Conservation (phyloP, 2,888 invertebrate genomes). For the Nycteola revayana region DNA sequence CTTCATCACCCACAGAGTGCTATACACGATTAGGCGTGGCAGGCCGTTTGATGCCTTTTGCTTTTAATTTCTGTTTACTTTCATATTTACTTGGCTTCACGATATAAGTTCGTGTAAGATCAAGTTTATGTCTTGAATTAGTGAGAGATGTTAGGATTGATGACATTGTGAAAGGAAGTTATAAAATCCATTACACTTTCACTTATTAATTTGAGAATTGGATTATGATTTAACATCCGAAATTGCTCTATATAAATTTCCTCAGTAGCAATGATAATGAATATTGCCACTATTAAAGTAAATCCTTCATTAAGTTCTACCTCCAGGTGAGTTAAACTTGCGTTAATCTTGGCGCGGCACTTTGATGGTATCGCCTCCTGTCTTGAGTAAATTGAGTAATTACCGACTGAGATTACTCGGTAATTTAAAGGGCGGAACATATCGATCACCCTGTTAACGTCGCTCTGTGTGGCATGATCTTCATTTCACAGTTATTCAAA, state of each 20-base stretch:
- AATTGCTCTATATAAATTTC: no score
- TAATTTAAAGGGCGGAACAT: constrained; percentile 61
- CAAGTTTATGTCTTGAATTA: no score
- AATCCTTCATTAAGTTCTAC: constrained; percentile 41
- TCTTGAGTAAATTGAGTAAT: constrained; percentile 72
- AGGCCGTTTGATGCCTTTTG: constrained; percentile 16
- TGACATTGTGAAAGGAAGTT: no score
- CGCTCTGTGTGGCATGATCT: constrained; percentile 21
- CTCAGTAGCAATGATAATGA: constrained; percentile 13
- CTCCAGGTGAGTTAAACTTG: constrained; percentile 36
- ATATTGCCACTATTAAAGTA: constrained; percentile 21
- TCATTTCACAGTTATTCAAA: constrained; percentile 10
- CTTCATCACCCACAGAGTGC: constrained; percentile 49
- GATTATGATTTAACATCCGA: no score
- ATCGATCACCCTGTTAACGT: constrained; percentile 57
- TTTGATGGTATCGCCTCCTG: constrained; percentile 59
- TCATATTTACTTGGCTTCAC: background rate
- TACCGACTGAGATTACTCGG: constrained; percentile 65
- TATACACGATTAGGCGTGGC: constrained; percentile 37
- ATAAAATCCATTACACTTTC: no score
- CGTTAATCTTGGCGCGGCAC: constrained; percentile 51
- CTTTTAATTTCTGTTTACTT: constrained; percentile 11
- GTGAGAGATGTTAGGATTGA: no score
- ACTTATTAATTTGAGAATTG: no score
- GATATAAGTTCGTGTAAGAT: background rate